Evolutionary conservation across 1,140 invertebrate genomes (phyloP).

Genomic region (Ptiloglossa arizonensis): DNA sequence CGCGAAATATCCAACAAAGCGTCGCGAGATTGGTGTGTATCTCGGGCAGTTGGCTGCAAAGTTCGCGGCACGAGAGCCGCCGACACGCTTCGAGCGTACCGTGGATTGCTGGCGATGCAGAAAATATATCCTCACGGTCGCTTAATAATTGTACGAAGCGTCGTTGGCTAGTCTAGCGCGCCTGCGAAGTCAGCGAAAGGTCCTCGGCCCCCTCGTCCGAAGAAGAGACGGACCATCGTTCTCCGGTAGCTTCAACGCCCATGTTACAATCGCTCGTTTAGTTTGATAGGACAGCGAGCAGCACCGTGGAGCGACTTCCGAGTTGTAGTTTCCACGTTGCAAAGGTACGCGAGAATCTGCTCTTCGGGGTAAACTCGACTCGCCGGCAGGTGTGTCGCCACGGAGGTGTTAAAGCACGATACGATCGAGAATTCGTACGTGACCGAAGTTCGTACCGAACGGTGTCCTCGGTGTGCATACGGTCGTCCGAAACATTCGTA

Average conservation of each 20-base stretch:
- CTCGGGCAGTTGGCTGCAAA: background rate
- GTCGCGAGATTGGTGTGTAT: background rate
- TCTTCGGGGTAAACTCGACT: conserved; percentile 4
- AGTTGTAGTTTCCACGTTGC: conserved; percentile 41
- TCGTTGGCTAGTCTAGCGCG: too few relatives aligned
- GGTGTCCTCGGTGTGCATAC: background rate
- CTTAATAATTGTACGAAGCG: background rate
- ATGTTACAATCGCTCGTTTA: conserved; percentile 40
- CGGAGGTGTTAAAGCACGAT: background rate
- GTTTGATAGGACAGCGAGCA: conserved; percentile 53
- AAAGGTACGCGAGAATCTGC: conserved; percentile 4
- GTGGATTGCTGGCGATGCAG: background rate
- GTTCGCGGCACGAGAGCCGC: background rate
- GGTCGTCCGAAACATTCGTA: conserved; percentile 1
- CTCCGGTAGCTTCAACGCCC: background rate
- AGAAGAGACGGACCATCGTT: background rate
- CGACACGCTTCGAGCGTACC: too few relatives aligned
- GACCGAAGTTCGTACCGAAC: conserved; percentile 10
- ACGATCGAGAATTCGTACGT: background rate
- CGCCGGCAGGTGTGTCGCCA: conserved; percentile 10
- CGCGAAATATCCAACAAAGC: background rate
- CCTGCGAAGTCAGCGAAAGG: too few relatives aligned
- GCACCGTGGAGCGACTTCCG: conserved; percentile 36
- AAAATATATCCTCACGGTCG: background rate
- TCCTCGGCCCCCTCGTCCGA: too few relatives aligned